Base-by-base conservation (phyloP, 1,140 invertebrate genomes). In the Heliconius congener region DNA sequence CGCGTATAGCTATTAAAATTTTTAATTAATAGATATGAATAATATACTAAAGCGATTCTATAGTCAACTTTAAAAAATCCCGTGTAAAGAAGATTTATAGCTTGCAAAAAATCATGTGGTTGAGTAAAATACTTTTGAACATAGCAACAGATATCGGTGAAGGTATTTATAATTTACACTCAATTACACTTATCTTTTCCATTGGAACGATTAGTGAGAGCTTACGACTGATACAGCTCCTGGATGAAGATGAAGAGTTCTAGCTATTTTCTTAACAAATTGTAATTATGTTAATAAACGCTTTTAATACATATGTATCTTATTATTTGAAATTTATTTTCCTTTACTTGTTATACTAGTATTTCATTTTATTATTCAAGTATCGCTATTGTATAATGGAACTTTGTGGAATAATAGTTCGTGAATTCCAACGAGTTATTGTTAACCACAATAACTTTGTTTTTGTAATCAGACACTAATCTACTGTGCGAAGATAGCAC, bases 81-180 rank as follows among this genome's bases (percentile, higher is more conserved):
- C 11, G 60, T 30, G 60, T 8, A 30, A 30, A 16, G 11, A 60
- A 66, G 27, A 66, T 30, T 16, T 16, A 18, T 16, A 66, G 60
- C 0, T 66, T 13, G 3, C 27, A 66, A 71, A 60, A 37, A 60
- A 79, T 81, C 37, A 95, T 95, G 94, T 94, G 92, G 93, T 87
- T 94, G 81, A 87, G 88, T 27, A 90, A 90, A 77, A 77, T 95
- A 78, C 79, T 94, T 39, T 78, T 94, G 50, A 91, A 91, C 72
- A 84, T 95, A 71, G 84, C 92, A 1, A 87, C 88, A 8, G 83
- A 90, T 77, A 82, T 94, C 4, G 86, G 88, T 5, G 89, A 91
- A 60, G 86, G 93, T 77, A 80, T 94, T 30, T 95, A 90, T 74
- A 88, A 95, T 75, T 78, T 95, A 3, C 88, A 92, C 66, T 85